A percentile compares a stretch with the other conserved stretches of the same genome.
Conservation (phyloP, 2,113 vertebrate genomes). For the Larimichthys crocea region DNA sequence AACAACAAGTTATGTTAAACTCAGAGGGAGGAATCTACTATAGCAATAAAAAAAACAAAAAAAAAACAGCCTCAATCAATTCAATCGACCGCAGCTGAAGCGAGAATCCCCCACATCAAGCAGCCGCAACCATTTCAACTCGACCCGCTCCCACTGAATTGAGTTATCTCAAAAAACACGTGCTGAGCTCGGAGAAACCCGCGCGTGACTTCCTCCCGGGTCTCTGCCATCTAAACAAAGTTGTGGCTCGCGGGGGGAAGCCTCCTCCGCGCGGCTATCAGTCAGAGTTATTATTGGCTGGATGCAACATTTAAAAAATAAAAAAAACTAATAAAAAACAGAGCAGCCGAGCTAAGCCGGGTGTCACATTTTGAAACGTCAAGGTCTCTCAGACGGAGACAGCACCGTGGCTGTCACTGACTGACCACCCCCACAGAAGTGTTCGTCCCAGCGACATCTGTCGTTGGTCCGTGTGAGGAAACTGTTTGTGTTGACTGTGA, state of each 20-base stretch:
- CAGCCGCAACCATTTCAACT: neutral
- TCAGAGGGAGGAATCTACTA: neutral
- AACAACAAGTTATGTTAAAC: neutral
- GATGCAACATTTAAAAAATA: neutral
- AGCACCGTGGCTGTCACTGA: neutral
- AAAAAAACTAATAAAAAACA: neutral
- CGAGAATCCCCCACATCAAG: neutral
- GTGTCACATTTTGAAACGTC: constrained; percentile 8
- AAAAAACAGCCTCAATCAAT: neutral
- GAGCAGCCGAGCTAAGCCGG: constrained; percentile 2
- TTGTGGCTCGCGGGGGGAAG: constrained; percentile 32
- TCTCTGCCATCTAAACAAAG: constrained; percentile 14
- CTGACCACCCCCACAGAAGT: neutral
- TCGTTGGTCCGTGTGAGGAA: neutral
- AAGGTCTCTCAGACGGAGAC: neutral
- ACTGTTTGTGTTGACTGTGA: neutral
- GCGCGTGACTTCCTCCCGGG: neutral
- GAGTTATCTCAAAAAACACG: neutral
- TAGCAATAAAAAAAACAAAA: neutral
- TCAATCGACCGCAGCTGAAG: neutral
- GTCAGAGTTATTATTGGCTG: neutral
- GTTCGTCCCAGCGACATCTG: neutral
- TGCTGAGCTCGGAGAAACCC: neutral
- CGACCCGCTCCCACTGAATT: neutral
- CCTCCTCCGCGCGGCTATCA: neutral